Evolutionary conservation across 2,797 vertebrate species (phyloP).

Genomic region (Sphenopsis melanotis): DNA sequence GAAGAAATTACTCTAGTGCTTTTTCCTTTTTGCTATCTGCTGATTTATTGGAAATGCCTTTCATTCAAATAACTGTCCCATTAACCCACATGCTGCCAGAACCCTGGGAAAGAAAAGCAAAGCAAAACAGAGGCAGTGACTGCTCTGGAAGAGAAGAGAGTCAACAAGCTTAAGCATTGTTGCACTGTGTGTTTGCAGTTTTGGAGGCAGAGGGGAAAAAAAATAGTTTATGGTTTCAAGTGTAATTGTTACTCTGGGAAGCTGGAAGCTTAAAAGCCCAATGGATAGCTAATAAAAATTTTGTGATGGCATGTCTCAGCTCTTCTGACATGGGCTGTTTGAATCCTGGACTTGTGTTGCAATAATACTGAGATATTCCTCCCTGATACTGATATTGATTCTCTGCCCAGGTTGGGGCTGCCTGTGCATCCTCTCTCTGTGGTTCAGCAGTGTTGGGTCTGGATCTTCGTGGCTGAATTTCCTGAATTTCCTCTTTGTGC

Average conservation of each 20-base stretch:
- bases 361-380: not conserved
- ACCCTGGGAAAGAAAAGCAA: not conserved
- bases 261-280: not conserved
- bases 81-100: slow-evolving; percentile 38
- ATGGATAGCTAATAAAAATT: not conserved
- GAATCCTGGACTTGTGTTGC: not conserved
- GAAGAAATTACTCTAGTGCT: slow-evolving; percentile 46
- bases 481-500: no score
- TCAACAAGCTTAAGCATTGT: not conserved
- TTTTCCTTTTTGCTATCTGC: slow-evolving; percentile 38
- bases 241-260: not conserved
- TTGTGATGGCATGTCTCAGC: not conserved
- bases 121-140: not conserved
- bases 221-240: not conserved
- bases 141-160: not conserved
- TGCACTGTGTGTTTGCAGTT: not conserved
- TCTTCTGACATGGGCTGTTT: not conserved
- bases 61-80: not conserved
- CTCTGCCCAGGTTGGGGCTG: not conserved
- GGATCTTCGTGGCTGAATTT: not conserved
- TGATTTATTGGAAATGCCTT: slow-evolving; percentile 54
- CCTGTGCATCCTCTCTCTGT: not conserved
- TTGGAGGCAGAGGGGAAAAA: rapidly evolving
- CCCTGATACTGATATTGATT: rapidly evolving
- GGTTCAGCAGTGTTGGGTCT: not conserved